Base-by-base conservation (phyloP, 2,113 vertebrate species). In the Paraplagusia blochii region DNA sequence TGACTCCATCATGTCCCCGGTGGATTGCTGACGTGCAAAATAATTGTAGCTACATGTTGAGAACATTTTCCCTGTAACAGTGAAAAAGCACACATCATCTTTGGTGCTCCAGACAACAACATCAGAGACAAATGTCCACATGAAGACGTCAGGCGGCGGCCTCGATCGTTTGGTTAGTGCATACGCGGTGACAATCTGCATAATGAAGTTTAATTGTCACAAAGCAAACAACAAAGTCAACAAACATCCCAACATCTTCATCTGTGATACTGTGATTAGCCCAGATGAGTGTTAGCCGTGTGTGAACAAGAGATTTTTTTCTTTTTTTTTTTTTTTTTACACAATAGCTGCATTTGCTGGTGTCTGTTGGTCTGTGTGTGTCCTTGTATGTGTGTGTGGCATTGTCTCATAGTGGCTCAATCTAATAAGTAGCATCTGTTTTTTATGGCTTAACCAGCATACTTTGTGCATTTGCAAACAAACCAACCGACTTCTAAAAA, bases 401-500 rank as follows among this genome's bases (percentile, higher is more conserved):
- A 49, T 45, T 50, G 38, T 71, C 61, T 50, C 63, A 69, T 62
- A 74, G 75, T 58, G 75, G 58, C 52, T 67, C 45, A 59, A 44
- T 66, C 60, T 84, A 84, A 86, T 83, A 81, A 63, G 53, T 58
- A 77, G 63, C 84, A 84, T 70, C 80, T 83, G 84, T 49, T 54
- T 71, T 77, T 74, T 66, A 58, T 59, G 72, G 72, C 58, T 48
- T 66, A 59, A 65, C 60, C 44, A 58, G 63, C 66, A 67, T 42
- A 58, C 59, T 63, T 47, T 77, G 80, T 80, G 65, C 70, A 68
- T 72, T 68, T 68, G 66, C 72, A 75, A 79, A 84, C 65, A 74
- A 66, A 74, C 64, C 66, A 56, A 83, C 58, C 61, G 73, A 77
- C 70, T 83, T 78, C 60, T 36, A 66, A 79, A 68, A 82, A 72